Conservation (phyloP, 1,140 invertebrate species). For the Sminthurinus signatus region DNA sequence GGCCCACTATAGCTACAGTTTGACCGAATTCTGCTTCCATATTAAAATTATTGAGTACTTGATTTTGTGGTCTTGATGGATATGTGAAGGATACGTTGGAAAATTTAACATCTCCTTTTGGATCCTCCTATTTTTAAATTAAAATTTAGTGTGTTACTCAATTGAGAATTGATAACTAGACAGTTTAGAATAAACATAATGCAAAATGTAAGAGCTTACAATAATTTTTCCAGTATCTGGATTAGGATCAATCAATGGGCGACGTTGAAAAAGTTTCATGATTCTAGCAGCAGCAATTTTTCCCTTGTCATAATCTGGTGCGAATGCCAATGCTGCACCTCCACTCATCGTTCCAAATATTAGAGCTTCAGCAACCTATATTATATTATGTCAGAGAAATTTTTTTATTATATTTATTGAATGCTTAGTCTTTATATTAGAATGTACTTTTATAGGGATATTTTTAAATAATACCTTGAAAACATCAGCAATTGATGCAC, state of each 20-base stretch:
- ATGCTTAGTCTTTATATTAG: too few species aligned
- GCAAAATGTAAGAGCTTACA: neutral
- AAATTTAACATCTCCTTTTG: conserved; percentile 45
- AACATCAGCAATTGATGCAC: too few species aligned
- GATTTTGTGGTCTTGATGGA: conserved; percentile 44
- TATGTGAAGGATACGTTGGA: conserved; percentile 48
- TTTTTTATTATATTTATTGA: too few species aligned
- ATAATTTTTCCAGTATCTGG: conserved; percentile 40
- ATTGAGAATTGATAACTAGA: too few species aligned
- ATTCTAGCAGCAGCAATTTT: conserved; percentile 49
- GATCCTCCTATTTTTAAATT: neutral
- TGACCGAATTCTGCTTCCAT: conserved; percentile 56
- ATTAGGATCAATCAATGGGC: conserved; percentile 46
- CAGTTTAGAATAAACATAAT: neutral
- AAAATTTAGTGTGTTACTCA: neutral
- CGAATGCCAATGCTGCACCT: neutral
- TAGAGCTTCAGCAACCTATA: conserved; percentile 71
- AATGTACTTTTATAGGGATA: too few species aligned
- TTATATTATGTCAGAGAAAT: too few species aligned
- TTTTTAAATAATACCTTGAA: too few species aligned
- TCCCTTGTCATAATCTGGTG: conserved; percentile 51
- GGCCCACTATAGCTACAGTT: conserved; percentile 74
- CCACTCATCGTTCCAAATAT: conserved; percentile 69
- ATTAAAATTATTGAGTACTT: conserved; percentile 46
- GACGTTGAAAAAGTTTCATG: conserved; percentile 46